Percentiles rank a stretch among this genome's conserved stretches.
These are phyloP conservation scores for Eudasyphora cyanicolor DNA, from an alignment of 2,888 invertebrate genomes.

Conservation along the genomic window DNA sequence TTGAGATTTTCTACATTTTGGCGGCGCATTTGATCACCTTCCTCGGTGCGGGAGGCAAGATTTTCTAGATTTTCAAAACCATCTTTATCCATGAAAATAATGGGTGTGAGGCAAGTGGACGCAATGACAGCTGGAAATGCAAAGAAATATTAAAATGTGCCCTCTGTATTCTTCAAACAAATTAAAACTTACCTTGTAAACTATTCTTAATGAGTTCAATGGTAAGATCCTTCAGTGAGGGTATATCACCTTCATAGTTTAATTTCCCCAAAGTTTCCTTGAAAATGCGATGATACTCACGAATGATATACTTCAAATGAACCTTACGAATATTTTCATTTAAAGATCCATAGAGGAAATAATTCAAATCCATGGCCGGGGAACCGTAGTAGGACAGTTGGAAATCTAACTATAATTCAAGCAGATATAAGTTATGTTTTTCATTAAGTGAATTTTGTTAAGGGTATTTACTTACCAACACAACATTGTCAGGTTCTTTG, in stretches of 20 bases:
- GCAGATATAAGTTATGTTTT: slow-evolving; percentile 12
- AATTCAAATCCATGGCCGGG: slow-evolving; percentile 78
- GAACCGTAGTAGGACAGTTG: slow-evolving; percentile 78
- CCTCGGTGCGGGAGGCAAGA: slow-evolving; percentile 74
- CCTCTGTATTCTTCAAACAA: background rate
- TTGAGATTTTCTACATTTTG: slow-evolving; percentile 78
- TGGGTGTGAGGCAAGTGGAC: slow-evolving; percentile 77
- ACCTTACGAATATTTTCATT: slow-evolving; percentile 78
- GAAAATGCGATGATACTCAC: slow-evolving; percentile 76
- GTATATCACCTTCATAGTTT: slow-evolving; percentile 74
- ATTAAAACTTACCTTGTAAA: slow-evolving; percentile 73
- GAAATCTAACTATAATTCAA: slow-evolving; percentile 74
- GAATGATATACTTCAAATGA: slow-evolving; percentile 76
- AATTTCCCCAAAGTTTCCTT: slow-evolving; percentile 75
- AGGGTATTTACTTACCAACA: slow-evolving; percentile 72
- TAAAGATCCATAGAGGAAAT: slow-evolving; percentile 77
- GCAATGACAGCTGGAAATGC: slow-evolving; percentile 76
- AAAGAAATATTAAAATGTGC: background rate
- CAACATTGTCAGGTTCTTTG: slow-evolving; percentile 76
- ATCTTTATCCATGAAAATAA: slow-evolving; percentile 76
- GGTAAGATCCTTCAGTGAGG: slow-evolving; percentile 76
- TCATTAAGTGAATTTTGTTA: background rate
- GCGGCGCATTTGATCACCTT: slow-evolving; percentile 74
- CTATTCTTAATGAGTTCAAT: slow-evolving; percentile 77
- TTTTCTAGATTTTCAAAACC: slow-evolving; percentile 74